phyloP scores from a whole-genome alignment of 1,140 invertebrate genomes.

The Archegozetes longisetosus region DNA sequence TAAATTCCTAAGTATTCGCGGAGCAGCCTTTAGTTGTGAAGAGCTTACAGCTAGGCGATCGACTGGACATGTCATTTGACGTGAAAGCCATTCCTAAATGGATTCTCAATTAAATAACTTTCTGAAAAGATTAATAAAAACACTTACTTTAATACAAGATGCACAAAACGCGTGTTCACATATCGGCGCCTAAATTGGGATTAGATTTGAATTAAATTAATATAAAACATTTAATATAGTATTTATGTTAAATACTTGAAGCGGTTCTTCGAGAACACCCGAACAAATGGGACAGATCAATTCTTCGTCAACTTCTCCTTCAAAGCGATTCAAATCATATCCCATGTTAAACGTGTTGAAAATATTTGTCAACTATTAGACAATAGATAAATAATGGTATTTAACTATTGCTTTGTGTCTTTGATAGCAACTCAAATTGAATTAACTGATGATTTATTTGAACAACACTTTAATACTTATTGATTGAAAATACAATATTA shows the following conservation, averaged over 20 bases:
- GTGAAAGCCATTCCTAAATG: slow-evolving; percentile 61
- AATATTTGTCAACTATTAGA: too few species aligned
- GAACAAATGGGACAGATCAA: slow-evolving; percentile 80
- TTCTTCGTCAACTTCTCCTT: slow-evolving; percentile 75
- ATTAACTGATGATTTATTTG: too few species aligned
- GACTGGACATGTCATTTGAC: slow-evolving; percentile 81
- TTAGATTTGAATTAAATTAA: slow-evolving; percentile 3
- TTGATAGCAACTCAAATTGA: too few species aligned
- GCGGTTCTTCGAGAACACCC: slow-evolving; percentile 69
- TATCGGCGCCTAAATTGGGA: slow-evolving; percentile 57
- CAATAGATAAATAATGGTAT: too few species aligned
- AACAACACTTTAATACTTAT: too few species aligned
- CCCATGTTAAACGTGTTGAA: too few species aligned
- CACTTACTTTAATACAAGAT: slow-evolving; percentile 53
- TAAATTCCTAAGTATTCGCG: slow-evolving; percentile 76
- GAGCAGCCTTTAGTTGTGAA: slow-evolving; percentile 69
- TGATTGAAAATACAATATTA: too few species aligned
- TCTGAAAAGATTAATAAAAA: not conserved
- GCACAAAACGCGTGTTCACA: slow-evolving; percentile 93
- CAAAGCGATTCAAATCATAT: slow-evolving; percentile 67
- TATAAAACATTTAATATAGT: not conserved
- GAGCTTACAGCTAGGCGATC: slow-evolving; percentile 73
- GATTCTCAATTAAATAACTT: not conserved
- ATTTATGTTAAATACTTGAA: slow-evolving; percentile 48
- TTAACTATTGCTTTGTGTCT: too few species aligned